A percentile compares a stretch with the other conserved stretches of the same genome.
Evolutionary conservation across 2,888 invertebrate genomes (phyloP).

Genomic region (Netelia fuscicornis): DNA sequence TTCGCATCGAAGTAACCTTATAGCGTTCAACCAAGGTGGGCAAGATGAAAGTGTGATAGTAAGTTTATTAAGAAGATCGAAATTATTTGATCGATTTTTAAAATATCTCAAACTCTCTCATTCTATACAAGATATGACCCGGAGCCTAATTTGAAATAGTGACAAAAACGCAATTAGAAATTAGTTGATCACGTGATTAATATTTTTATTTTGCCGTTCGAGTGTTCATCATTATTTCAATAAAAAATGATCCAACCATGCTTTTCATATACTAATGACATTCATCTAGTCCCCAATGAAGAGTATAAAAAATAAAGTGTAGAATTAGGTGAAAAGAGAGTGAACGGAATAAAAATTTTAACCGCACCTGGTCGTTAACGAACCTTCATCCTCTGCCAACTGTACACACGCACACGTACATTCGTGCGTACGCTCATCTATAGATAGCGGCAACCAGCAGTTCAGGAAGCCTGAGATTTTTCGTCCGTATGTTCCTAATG

Average conservation of each 20-base stretch:
- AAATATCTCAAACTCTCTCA: neutral
- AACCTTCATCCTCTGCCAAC: constrained; percentile 46
- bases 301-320: constrained; percentile 9
- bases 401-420: constrained; percentile 14
- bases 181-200: too few relatives aligned
- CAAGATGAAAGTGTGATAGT: neutral
- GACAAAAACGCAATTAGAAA: too few relatives aligned
- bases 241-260: neutral
- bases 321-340: constrained; percentile 18
- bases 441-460: constrained; percentile 20
- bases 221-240: too few relatives aligned
- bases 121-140: too few relatives aligned
- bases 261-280: neutral
- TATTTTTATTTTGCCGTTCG: too few relatives aligned
- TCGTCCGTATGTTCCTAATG: constrained; percentile 56
- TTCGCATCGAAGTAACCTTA: constrained; percentile 6
- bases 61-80: neutral
- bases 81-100: neutral
- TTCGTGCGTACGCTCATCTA: neutral
- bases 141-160: too few relatives aligned
- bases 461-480: constrained; percentile 50
- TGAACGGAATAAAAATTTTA: constrained; percentile 46
- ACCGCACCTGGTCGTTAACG: constrained; percentile 62
- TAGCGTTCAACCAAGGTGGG: neutral
- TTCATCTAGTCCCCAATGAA: neutral